phyloP scores from a whole-genome alignment of 2,113 vertebrate genomes.

The Hippocampus barbouri region DNA sequence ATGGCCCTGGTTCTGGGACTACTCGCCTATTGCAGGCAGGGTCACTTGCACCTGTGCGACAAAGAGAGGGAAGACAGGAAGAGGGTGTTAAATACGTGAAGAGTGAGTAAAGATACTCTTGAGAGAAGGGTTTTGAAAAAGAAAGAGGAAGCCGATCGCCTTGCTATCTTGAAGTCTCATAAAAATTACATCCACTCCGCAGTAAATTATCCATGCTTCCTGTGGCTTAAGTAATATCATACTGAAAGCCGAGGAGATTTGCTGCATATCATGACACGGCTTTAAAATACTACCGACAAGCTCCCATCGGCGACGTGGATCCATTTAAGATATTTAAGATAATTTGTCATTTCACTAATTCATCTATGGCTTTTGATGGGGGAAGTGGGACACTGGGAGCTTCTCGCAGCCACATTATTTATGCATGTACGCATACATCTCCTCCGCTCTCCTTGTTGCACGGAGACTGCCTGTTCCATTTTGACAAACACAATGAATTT shows the following conservation, averaged over 20 bases:
- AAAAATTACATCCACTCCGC: conserved; percentile 23
- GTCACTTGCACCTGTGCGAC: conserved; percentile 76
- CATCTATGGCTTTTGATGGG: conserved; percentile 21
- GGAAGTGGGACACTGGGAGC: conserved; percentile 24
- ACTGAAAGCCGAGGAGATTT: conserved; percentile 18
- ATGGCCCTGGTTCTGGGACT: conserved; percentile 73
- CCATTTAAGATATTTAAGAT: conserved; percentile 31
- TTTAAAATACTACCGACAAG: conserved; percentile 21
- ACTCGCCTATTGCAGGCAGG: conserved; percentile 69
- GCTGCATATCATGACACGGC: conserved; percentile 15
- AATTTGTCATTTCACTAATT: conserved; percentile 51
- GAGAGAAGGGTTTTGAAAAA: conserved; percentile 12
- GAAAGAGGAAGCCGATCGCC: conserved; percentile 9
- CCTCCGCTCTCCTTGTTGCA: conserved; percentile 31
- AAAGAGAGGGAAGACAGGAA: conserved; percentile 14
- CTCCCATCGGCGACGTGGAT: conserved; percentile 23
- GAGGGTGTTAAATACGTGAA: background rate
- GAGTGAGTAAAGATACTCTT: conserved; percentile 2
- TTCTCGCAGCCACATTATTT: conserved; percentile 29
- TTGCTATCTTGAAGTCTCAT: conserved; percentile 26
- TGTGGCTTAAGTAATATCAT: conserved; percentile 28
- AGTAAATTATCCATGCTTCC: conserved; percentile 37
- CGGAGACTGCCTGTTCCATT: conserved; percentile 50
- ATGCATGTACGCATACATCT: conserved; percentile 43
- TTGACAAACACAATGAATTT: conserved; percentile 61